Percentiles rank a stretch among this genome's conserved stretches.
Conservation (phyloP, 2,113 vertebrate species). For the Callospermophilus lateralis region DNA sequence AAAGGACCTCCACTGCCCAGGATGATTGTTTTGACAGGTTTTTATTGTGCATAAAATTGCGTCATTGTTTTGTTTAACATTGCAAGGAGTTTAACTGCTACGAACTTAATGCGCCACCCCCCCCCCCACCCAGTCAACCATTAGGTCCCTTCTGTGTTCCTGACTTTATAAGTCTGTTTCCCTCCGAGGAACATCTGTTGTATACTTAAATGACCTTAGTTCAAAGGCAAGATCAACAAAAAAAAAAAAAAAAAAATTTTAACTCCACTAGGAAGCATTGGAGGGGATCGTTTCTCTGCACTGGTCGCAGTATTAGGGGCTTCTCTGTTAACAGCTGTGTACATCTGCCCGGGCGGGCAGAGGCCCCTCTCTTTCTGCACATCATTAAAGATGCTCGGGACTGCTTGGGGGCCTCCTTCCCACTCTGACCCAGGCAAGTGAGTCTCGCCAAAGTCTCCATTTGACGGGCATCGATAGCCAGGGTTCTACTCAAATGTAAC, state of each 20-base stretch:
- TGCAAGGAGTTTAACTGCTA: conserved; percentile 78
- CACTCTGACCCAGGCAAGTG: conserved; percentile 68
- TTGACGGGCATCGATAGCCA: conserved; percentile 68
- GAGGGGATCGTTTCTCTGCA: conserved; percentile 74
- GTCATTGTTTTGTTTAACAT: conserved; percentile 80
- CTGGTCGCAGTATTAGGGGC: conserved; percentile 79
- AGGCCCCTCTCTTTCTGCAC: conserved; percentile 79
- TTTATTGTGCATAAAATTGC: conserved; percentile 81
- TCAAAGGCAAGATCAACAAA: conserved; percentile 87
- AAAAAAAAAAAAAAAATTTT: conserved; percentile 50
- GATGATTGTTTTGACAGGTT: conserved; percentile 83
- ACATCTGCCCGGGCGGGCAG: conserved; percentile 85
- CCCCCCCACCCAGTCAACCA: conserved; percentile 60
- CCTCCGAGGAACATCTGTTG: conserved; percentile 86
- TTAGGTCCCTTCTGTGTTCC: conserved; percentile 79
- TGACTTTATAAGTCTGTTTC: conserved; percentile 83
- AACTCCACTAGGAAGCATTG: conserved; percentile 78
- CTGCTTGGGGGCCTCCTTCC: conserved; percentile 62
- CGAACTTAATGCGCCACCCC: conserved; percentile 70
- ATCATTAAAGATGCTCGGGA: conserved; percentile 79
- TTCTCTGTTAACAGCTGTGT: conserved; percentile 87
- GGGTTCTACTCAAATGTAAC: conserved; percentile 62
- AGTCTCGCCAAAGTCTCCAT: conserved; percentile 71
- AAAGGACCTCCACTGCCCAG: conserved; percentile 79
- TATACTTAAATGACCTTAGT: conserved; percentile 85